These are phyloP conservation scores for Perodicticus potto DNA, from an alignment of 2,797 vertebrate species.

Conservation along the genomic window DNA sequence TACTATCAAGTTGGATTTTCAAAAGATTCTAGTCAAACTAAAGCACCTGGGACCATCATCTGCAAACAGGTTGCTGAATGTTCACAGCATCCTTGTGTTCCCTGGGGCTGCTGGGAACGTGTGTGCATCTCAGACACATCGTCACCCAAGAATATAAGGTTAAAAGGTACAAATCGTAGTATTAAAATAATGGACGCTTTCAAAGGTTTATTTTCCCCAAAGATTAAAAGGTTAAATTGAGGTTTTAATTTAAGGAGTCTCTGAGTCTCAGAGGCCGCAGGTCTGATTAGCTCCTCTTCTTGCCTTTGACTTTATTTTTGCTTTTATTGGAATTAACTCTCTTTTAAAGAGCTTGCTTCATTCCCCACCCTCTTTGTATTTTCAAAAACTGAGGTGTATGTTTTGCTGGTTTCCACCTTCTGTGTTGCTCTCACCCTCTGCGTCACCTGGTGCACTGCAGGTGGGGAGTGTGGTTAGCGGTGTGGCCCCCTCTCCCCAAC, in stretches of 20 bases:
- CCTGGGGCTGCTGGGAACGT: background rate
- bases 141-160: background rate
- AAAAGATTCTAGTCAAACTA: background rate
- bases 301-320: background rate
- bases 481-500: background rate
- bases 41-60: background rate
- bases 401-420: constrained; percentile 49
- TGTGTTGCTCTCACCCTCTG: constrained; percentile 38
- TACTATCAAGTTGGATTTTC: background rate
- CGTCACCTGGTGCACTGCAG: background rate
- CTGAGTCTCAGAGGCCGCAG: too few species aligned
- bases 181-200: constrained; percentile 14
- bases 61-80: background rate
- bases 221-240: background rate
- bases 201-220: background rate
- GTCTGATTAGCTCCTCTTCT: background rate
- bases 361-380: background rate
- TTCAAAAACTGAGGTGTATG: constrained; percentile 1
- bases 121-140: background rate
- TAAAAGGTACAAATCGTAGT: constrained; percentile 8
- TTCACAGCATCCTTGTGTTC: background rate
- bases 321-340: background rate
- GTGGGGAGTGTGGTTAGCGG: background rate
- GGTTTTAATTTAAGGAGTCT: too few species aligned
- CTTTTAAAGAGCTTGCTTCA: background rate